Base-by-base conservation (phyloP, 2,888 invertebrate genomes). In the Marasmarcha lunaedactyla region DNA sequence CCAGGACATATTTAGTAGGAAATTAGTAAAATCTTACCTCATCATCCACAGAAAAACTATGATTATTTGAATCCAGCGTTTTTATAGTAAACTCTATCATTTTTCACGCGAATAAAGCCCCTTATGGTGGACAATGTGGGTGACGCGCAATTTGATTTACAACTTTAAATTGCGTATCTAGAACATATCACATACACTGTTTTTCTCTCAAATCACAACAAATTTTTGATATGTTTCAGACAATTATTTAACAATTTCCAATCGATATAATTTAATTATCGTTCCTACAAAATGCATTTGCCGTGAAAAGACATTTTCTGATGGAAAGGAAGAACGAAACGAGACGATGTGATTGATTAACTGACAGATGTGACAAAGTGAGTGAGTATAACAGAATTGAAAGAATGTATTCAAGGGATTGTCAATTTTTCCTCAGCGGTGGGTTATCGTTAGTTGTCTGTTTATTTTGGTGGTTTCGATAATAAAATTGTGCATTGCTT, bases 41-140 rank as follows among this genome's bases (percentile, higher is more conserved):
- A 85, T 94, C 92, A 46, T 92, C 90, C 42, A 94, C 90, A 38
- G 87, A 85, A 71, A 95, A 94, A 36, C 85, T 84, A 69, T 94
- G 93, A 81, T 94, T 93, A 66, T 88, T 90, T 27, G 94, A 92
- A 86, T 95, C 95, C 63, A 95, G 85, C 45, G 95, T 95, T 79
- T 94, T 95, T 54, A 95, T 92, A 52, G 92, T 95, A 56, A 95
- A 85, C 56, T 91, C 88, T 83, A 95, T 92, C 90, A 90, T 90
- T 62, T 69, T 85, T 52, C 11, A 9, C 10, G 30, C 4, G 30
- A 7, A n/a, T 30, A 9, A 2, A n/a, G 30, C 30, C 30, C 11
- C 30, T 30, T 9, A n/a, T n/a, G 30, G 30, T n/a, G 30, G 30
- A 11, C 30, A n/a, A 30, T 9, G 30, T 30, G 30, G 30, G 30